Evolutionary conservation across 2,888 invertebrate genomes (phyloP).

Genomic region (Acronicta aceris): DNA sequence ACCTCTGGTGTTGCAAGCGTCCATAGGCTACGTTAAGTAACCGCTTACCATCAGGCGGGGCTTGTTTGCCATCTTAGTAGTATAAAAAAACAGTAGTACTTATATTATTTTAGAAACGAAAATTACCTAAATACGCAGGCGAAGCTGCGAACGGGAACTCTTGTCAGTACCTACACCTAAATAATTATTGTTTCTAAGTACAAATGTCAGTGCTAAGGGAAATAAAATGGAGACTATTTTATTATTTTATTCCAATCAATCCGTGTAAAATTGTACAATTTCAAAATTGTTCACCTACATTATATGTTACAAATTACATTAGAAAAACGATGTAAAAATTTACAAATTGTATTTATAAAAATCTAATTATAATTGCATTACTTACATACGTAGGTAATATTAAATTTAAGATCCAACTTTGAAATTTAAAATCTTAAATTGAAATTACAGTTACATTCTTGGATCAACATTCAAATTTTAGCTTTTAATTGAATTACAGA

Average conservation of each 20-base stretch:
- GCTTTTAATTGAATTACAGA: too few relatives aligned
- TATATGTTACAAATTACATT: conserved; percentile 61
- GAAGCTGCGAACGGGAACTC: too few relatives aligned
- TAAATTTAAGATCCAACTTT: conserved; percentile 1
- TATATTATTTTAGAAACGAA: too few relatives aligned
- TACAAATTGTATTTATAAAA: conserved; percentile 56
- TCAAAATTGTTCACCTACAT: conserved; percentile 76
- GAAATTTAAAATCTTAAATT: not conserved
- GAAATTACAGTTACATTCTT: too few relatives aligned
- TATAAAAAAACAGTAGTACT: too few relatives aligned
- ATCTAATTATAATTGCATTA: conserved; percentile 43
- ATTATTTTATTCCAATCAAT: conserved; percentile 70
- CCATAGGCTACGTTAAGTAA: too few relatives aligned
- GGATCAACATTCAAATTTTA: not conserved
- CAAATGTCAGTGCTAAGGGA: not conserved
- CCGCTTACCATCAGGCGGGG: too few relatives aligned
- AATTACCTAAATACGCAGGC: too few relatives aligned
- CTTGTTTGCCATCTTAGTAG: too few relatives aligned
- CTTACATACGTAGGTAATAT: conserved; percentile 5
- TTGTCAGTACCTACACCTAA: too few relatives aligned
- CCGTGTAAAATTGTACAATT: conserved; percentile 86
- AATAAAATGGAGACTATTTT: conserved; percentile 55
- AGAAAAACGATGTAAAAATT: conserved; percentile 59
- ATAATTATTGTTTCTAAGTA: not conserved
- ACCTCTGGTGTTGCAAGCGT: too few relatives aligned